These are phyloP conservation scores for Dysidea cf. avara DNA, from an alignment of 37 sponge, comb jelly and placozoan species.

Conservation along the genomic window DNA sequence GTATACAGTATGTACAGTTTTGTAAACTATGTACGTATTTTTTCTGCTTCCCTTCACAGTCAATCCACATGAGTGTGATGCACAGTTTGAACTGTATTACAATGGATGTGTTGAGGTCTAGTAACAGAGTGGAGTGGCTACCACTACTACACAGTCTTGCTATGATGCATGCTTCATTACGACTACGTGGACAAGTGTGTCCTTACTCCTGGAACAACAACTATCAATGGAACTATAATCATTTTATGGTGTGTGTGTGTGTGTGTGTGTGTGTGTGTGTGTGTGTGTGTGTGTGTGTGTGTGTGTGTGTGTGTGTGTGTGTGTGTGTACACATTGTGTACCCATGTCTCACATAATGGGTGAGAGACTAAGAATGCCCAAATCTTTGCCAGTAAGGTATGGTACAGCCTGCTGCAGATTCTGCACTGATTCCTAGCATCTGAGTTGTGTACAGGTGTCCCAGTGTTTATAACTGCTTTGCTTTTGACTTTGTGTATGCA, in stretches of 20 bases:
- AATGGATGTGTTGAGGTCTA: conserved; percentile 22
- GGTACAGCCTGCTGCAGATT: neutral
- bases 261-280: too few species aligned
- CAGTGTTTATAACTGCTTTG: too few species aligned
- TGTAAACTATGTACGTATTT: neutral
- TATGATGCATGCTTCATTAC: conserved; percentile 55
- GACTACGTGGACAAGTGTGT: conserved; percentile 32
- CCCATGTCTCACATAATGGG: neutral
- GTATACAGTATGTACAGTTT: neutral
- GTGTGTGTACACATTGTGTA: neutral
- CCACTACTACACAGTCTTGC: conserved; percentile 69
- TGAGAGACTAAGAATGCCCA: neutral
- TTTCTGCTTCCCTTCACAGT: neutral
- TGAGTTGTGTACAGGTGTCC: too few species aligned
- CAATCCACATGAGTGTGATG: conserved; percentile 18
- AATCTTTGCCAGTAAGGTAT: neutral
- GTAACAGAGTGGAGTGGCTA: conserved; percentile 68
- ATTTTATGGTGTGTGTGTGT: conserved; percentile 68
- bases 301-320: too few species aligned
- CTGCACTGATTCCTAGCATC: too few species aligned
- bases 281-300: too few species aligned
- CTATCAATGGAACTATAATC: conserved; percentile 43
- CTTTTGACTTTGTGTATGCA: too few species aligned
- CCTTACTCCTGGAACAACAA: conserved; percentile 22
- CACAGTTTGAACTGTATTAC: conserved; percentile 30